phyloP scores from a whole-genome alignment of 2,113 vertebrate genomes.

The Origma solitaria region DNA sequence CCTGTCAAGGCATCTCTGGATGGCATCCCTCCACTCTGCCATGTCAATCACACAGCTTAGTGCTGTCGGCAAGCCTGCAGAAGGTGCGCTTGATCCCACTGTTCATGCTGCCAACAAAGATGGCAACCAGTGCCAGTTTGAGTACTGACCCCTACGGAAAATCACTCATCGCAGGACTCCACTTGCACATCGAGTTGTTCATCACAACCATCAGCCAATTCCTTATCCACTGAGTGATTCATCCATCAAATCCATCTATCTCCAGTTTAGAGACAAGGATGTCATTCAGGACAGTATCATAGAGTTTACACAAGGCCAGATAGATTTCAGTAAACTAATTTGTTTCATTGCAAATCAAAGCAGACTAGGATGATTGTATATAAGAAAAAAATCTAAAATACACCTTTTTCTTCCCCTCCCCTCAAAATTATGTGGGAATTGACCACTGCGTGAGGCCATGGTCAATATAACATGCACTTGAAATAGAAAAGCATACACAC shows the following conservation, averaged over 20 bases:
- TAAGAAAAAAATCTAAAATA: neutral
- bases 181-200: neutral
- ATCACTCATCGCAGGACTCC: neutral
- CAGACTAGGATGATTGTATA: neutral
- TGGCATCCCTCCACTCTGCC: neutral
- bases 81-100: neutral
- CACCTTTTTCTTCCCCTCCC: fast-evolving
- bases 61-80: neutral
- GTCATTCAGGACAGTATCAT: neutral
- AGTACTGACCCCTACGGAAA: neutral
- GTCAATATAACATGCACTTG: neutral
- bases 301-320: neutral
- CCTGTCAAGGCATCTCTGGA: neutral
- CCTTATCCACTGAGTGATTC: neutral
- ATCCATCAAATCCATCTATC: neutral
- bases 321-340: neutral
- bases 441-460: neutral
- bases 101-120: neutral
- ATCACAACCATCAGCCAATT: neutral
- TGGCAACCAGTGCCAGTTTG: too few relatives aligned
- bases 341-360: neutral
- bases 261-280: neutral
- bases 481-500: neutral
- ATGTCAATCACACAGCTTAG: neutral
- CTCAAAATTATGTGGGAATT: neutral